Evolutionary conservation across 1,140 invertebrate species (phyloP).

Genomic region (Doryteuthis pealeii): DNA sequence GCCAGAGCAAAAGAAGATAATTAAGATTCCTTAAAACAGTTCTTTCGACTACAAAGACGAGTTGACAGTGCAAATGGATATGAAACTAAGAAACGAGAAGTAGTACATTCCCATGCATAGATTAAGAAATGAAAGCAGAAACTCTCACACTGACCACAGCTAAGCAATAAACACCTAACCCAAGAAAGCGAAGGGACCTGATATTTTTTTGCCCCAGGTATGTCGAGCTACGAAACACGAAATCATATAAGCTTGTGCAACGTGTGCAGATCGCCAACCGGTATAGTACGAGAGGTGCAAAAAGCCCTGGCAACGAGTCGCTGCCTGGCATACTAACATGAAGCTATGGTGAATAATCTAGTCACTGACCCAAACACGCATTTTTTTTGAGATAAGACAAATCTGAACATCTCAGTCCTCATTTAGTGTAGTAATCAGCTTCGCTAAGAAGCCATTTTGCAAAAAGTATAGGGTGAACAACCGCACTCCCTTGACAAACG

Average conservation of each 20-base stretch:
- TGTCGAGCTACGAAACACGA: neutral
- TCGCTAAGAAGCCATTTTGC: conserved; percentile 14
- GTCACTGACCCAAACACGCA: conserved; percentile 19
- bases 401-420: neutral
- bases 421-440: conserved; percentile 6
- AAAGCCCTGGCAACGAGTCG: conserved; percentile 18
- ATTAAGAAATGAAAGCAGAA: conserved; percentile 23
- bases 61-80: conserved; percentile 34
- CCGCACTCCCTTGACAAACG: conserved; percentile 4
- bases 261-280: conserved; percentile 6
- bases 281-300: conserved; percentile 14
- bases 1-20: neutral
- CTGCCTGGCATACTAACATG: conserved; percentile 12
- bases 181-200: neutral
- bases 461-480: conserved; percentile 16
- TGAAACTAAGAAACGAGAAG: conserved; percentile 27
- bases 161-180: neutral
- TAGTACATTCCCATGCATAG: conserved; percentile 24
- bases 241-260: neutral
- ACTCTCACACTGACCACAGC: conserved; percentile 24
- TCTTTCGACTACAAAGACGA: no score
- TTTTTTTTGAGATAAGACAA: conserved; percentile 21
- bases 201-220: neutral
- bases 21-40: conserved; percentile 10
- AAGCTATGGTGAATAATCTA: conserved; percentile 2